phyloP scores from a whole-genome alignment of 1,140 invertebrate species.

The Temnothorax longispinosus region DNA sequence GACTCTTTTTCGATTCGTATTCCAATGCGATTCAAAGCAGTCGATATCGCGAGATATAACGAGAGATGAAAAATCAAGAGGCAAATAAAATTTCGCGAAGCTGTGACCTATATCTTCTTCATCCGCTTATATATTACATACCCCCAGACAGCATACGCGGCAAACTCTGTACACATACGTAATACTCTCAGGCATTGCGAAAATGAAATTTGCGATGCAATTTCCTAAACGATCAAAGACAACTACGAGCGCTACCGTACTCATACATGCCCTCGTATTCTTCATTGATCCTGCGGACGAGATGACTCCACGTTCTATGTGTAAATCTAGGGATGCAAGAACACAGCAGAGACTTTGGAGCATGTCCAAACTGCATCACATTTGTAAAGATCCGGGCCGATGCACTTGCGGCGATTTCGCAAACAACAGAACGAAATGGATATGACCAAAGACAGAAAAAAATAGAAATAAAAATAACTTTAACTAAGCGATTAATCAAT shows the following conservation, averaged over 20 bases:
- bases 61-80: background rate
- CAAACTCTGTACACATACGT: background rate
- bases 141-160: background rate
- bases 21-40: background rate
- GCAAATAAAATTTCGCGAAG: background rate
- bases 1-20: too few species aligned
- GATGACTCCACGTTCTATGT: background rate
- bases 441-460: background rate
- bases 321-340: conserved; percentile 31
- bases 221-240: conserved; percentile 47
- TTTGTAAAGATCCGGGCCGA: conserved; percentile 14
- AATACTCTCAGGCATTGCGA: conserved; percentile 17
- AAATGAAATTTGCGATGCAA: conserved; percentile 42
- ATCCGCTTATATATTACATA: background rate
- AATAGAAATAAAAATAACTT: background rate
- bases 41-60: background rate
- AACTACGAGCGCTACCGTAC: background rate
- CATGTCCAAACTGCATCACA: background rate
- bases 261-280: conserved; percentile 7
- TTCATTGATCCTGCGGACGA: conserved; percentile 21
- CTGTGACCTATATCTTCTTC: background rate
- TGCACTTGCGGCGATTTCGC: conserved; percentile 6
- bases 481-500: background rate
- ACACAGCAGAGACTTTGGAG: conserved; percentile 11
- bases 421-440: background rate